These are phyloP conservation scores for Pyrgilauda ruficollis DNA, from an alignment of 2,113 vertebrate genomes.

Conservation along the genomic window DNA sequence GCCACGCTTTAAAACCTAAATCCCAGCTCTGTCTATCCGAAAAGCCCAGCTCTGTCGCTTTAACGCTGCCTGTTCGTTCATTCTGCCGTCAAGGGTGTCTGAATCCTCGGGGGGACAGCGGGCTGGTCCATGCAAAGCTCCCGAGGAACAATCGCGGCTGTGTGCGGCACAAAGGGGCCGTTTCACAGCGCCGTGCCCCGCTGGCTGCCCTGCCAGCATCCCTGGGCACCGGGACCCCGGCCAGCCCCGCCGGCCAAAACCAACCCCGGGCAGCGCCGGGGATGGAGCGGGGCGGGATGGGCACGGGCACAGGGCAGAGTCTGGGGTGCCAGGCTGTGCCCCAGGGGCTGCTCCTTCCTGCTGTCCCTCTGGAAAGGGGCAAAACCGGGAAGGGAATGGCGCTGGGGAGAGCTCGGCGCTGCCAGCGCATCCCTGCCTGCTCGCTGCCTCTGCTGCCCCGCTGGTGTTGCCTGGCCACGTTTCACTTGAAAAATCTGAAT, in stretches of 20 bases:
- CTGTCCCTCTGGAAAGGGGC: not conserved
- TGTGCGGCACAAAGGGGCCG: not conserved
- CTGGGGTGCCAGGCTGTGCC: not conserved
- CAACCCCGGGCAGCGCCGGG: accelerated
- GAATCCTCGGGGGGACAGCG: not conserved
- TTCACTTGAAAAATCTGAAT: not conserved
- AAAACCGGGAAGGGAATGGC: accelerated
- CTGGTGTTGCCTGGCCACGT: not conserved
- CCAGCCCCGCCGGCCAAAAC: not conserved
- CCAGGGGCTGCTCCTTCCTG: not conserved
- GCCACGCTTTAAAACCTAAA: not conserved
- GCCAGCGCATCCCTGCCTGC: accelerated
- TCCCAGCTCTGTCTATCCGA: accelerated
- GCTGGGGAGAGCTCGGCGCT: not conserved
- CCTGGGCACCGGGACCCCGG: not conserved
- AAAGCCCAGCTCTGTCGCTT: not conserved
- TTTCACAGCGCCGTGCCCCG: not conserved
- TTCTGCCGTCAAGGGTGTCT: not conserved
- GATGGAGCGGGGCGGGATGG: not conserved
- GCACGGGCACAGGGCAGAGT: accelerated
- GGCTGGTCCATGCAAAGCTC: not conserved
- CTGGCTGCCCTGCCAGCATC: not conserved
- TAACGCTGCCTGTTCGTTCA: not conserved
- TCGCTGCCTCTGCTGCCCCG: not conserved
- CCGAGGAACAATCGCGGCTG: not conserved